A percentile compares a stretch with the other conserved stretches of the same genome.
phyloP scores from a whole-genome alignment of 2,888 invertebrate species.

The Uropetala carovei region DNA sequence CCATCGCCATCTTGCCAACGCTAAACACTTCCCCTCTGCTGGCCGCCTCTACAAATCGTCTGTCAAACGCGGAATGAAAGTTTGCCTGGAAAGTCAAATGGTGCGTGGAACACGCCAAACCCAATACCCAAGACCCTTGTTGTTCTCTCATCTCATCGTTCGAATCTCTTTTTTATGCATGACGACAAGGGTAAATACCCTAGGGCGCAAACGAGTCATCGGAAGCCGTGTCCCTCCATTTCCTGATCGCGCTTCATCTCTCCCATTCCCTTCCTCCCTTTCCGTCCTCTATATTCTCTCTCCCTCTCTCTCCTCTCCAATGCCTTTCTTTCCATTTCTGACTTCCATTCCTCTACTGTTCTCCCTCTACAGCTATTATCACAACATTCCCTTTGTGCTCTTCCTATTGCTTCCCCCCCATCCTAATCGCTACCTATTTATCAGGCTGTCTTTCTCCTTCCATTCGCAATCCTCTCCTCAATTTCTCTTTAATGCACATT shows the following conservation, averaged over 20 bases:
- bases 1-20: not conserved
- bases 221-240: not conserved
- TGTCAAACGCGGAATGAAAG: conserved; percentile 41
- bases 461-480: not conserved
- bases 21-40: not conserved
- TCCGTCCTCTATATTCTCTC: not conserved
- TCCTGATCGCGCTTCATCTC: not conserved
- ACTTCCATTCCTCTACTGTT: not conserved
- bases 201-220: not conserved
- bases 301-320: not conserved
- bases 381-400: not conserved
- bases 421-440: not conserved
- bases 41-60: conserved; percentile 35
- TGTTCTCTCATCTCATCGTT: conserved; percentile 34
- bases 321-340: not conserved
- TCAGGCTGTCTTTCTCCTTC: not conserved
- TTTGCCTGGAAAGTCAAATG: not conserved
- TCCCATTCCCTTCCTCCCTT: not conserved
- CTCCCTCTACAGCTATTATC: not conserved
- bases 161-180: not conserved
- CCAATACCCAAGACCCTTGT: conserved; percentile 31
- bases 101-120: conserved; percentile 26
- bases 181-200: conserved; percentile 39
- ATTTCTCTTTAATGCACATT: too few species aligned
- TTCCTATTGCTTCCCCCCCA: not conserved